phyloP scores from a whole-genome alignment of 2,888 invertebrate species.

The Xanthia icteritia region DNA sequence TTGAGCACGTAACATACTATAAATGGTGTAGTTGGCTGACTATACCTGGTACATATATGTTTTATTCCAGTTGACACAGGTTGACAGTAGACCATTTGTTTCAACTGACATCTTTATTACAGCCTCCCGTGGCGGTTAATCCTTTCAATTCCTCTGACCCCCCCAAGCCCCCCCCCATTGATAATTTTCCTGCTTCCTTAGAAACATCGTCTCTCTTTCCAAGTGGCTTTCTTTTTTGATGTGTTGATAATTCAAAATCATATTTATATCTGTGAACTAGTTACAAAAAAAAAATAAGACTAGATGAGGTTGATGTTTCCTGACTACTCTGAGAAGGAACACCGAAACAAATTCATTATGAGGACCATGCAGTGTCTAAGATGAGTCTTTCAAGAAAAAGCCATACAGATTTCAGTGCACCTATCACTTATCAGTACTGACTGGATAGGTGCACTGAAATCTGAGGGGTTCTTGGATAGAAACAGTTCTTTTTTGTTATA shows the following conservation, averaged over 20 bases:
- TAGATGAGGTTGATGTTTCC: neutral
- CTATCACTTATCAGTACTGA: too few relatives aligned
- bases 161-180: neutral
- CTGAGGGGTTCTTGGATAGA: too few relatives aligned
- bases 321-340: neutral
- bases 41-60: neutral
- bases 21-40: neutral
- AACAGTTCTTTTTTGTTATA: neutral
- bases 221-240: neutral
- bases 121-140: constrained; percentile 9
- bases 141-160: neutral
- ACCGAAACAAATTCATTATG: neutral
- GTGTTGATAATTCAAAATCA: neutral
- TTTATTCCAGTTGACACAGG: constrained; percentile 14
- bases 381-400: neutral
- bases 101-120: constrained; percentile 36
- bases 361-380: neutral
- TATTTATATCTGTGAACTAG: neutral
- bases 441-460: too few relatives aligned
- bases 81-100: constrained; percentile 28
- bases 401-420: neutral
- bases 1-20: neutral
- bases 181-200: neutral
- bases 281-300: neutral
- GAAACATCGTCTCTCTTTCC: neutral